A percentile compares a stretch with the other conserved stretches of the same genome.
These are phyloP conservation scores for Amniataba percoides DNA, from an alignment of 2,797 vertebrate species.

Conservation along the genomic window DNA sequence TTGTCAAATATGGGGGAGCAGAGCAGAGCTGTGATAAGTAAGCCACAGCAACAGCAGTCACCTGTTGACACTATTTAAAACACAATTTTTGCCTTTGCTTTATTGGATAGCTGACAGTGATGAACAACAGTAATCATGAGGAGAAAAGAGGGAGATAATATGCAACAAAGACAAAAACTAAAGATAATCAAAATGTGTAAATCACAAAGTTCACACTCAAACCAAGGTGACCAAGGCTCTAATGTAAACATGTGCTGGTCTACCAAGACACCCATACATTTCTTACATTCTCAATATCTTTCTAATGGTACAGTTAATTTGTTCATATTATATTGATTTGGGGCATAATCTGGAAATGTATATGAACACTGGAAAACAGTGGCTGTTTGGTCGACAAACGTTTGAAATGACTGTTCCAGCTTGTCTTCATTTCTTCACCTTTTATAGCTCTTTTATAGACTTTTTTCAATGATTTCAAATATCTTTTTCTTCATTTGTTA, in stretches of 20 bases:
- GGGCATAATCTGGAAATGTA: background rate
- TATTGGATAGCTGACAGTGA: background rate
- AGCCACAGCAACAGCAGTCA: background rate
- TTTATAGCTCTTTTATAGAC: too few relatives aligned
- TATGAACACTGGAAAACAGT: background rate
- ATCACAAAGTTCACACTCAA: too few relatives aligned
- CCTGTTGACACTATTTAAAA: background rate
- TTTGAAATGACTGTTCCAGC: background rate
- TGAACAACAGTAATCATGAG: background rate
- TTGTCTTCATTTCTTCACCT: background rate
- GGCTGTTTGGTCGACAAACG: background rate
- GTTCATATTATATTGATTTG: background rate
- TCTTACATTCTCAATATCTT: background rate
- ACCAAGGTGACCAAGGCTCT: background rate
- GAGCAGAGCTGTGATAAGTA: background rate
- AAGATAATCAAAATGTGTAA: too few relatives aligned
- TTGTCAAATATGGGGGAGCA: background rate
- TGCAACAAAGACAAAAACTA: too few relatives aligned
- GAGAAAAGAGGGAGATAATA: background rate
- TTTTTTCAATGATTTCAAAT: too few relatives aligned
- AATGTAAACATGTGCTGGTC: background rate
- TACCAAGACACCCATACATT: background rate
- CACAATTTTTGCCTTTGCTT: background rate
- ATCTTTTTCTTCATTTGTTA: background rate
- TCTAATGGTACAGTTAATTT: background rate